Base-by-base conservation (phyloP, 2,113 vertebrate genomes). In the Corvus hawaiiensis region DNA sequence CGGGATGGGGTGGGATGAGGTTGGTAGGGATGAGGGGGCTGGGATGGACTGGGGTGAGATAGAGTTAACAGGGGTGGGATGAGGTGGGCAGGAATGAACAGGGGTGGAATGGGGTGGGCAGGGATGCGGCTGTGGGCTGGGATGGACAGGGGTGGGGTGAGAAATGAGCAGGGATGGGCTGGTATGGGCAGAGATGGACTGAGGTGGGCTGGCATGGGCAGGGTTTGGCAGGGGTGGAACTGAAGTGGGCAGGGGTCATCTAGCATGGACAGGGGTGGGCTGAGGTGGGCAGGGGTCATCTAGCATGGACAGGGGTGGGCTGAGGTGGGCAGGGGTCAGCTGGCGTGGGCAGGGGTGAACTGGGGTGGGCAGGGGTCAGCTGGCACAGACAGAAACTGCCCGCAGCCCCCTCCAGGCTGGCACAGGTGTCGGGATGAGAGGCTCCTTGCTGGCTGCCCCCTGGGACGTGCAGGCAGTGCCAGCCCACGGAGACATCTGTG, bases 391-490 rank as follows among this genome's bases (percentile, higher is more conserved):
- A 67, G 63, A 2, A 24, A 20, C 48, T 51, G 35, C 78, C 74
- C 7, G 0, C 54, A 87, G 59, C 58, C 64, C 63, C 26, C 44
- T 7, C 22, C 49, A 28, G 63, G 14, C 73, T 44, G 13, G 56
- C 81, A 9, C 73, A 9, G 72, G 5, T 2, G 37, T 2, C 6
- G 23, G 48, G 66, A 1, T 1, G 15, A 48, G 64, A 1, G 1
- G 74, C 18, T 33, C 32, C 67, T 13, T 4, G 3, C 33, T 13
- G 13, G 39, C 55, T 30, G 26, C 27, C 69, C 67, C 6, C 3
- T 13, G 46, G 84, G 80, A 16, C 23, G 13, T n/a, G 56, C 56
- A 2, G 52, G 24, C 32, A 13, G 26, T 32, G 27, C 56, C 62
- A 46, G 14, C 27, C 49, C 39, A 2, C 3, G 1, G 37, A 30